Percentiles rank a stretch among this genome's conserved stretches.
These are phyloP conservation scores for Suncus etruscus DNA, from an alignment of 2,113 vertebrate species.

Conservation along the genomic window DNA sequence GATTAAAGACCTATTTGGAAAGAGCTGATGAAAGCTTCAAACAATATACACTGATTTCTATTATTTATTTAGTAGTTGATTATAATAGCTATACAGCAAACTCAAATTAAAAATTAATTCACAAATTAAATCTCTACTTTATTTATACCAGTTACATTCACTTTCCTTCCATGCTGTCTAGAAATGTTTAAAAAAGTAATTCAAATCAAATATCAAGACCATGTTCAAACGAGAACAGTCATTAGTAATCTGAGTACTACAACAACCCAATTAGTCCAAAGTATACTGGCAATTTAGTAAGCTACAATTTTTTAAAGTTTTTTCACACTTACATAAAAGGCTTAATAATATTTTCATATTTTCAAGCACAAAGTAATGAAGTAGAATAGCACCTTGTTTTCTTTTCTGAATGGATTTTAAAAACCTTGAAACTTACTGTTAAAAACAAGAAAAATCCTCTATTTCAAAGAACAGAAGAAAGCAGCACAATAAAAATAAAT, in stretches of 20 bases:
- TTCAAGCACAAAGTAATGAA: too few relatives aligned
- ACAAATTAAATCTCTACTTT: conserved; percentile 50
- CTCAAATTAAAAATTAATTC: conserved; percentile 65
- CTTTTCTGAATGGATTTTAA: neutral
- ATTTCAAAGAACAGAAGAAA: neutral
- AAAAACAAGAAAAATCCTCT: conserved; percentile 20
- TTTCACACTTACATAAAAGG: neutral
- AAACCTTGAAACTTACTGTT: conserved; percentile 33
- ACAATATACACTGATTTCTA: conserved; percentile 43
- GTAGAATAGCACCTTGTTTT: too few relatives aligned
- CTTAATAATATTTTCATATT: too few relatives aligned
- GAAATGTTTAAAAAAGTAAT: conserved; percentile 39
- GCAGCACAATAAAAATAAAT: neutral
- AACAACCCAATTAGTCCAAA: conserved; percentile 33
- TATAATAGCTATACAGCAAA: conserved; percentile 40
- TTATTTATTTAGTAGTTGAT: conserved; percentile 48
- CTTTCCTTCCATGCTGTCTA: conserved; percentile 26
- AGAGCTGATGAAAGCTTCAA: conserved; percentile 48
- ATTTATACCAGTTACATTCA: conserved; percentile 41
- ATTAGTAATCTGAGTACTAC: conserved; percentile 23
- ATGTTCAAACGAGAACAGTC: conserved; percentile 42
- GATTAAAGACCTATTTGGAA: conserved; percentile 63
- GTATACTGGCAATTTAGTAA: conserved; percentile 17
- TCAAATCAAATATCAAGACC: conserved; percentile 4
- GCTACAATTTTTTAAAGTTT: conserved; percentile 16